A percentile compares a stretch with the other conserved stretches of the same genome.
phyloP scores from a whole-genome alignment of 2,113 vertebrate genomes.

The Benitochromis conjunctus region DNA sequence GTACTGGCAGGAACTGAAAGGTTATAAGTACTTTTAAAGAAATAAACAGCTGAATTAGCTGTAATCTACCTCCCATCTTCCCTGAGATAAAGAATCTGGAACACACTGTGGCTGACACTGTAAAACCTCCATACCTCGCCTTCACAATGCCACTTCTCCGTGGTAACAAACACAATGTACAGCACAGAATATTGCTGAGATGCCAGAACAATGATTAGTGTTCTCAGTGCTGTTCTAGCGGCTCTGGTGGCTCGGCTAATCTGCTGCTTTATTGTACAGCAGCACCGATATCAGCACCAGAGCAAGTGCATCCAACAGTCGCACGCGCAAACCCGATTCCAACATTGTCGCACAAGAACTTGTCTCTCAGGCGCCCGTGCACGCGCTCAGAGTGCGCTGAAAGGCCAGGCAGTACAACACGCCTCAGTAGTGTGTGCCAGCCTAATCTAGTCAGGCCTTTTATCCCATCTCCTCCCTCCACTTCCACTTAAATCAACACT shows the following conservation, averaged over 20 bases:
- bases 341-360: constrained; percentile 1
- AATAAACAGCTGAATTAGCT: background rate
- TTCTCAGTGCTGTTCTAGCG: constrained; percentile 6
- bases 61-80: constrained; percentile 7
- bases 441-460: constrained; percentile 68
- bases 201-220: constrained; percentile 22
- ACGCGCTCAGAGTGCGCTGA: constrained; percentile 1
- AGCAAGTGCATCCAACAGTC: constrained; percentile 16
- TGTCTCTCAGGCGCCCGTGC: background rate
- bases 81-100: background rate
- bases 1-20: background rate
- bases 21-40: constrained; percentile 12
- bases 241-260: constrained; percentile 24
- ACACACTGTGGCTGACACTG: background rate
- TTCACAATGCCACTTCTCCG: background rate
- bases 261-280: constrained; percentile 43
- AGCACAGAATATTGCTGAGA: constrained; percentile 14
- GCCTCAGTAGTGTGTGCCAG: constrained; percentile 67
- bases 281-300: constrained; percentile 32
- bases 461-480: constrained; percentile 64
- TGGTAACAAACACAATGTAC: background rate
- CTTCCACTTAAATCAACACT: constrained; percentile 68
- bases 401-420: constrained; percentile 54
- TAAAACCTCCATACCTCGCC: background rate
- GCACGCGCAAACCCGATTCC: constrained; percentile 8